A percentile compares a stretch with the other conserved stretches of the same genome.
Evolutionary conservation across 37 sponge, comb jelly and placozoan genomes (phyloP).

Genomic region (Crambe crambe): DNA sequence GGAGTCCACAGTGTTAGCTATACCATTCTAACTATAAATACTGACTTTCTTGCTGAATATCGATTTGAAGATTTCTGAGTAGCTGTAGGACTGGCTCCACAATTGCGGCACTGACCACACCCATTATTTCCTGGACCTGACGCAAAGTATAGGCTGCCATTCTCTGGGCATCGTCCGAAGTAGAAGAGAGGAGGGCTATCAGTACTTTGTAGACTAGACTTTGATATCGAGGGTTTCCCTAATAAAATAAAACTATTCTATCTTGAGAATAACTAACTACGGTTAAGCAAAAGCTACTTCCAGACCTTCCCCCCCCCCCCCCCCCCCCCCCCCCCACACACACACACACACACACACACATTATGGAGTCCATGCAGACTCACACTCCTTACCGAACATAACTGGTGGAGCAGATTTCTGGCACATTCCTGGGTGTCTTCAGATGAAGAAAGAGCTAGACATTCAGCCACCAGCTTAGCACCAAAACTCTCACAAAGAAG

Average conservation of each 20-base stretch:
- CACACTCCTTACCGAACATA: slow-evolving; percentile 37
- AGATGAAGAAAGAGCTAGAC: slow-evolving; percentile 75
- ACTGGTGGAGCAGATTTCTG: slow-evolving; percentile 47
- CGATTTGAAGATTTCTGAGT: slow-evolving; percentile 80
- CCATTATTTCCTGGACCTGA: slow-evolving; percentile 80
- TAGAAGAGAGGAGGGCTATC: slow-evolving; percentile 77
- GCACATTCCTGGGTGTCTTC: slow-evolving; percentile 69
- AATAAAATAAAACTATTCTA: background rate
- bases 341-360: background rate
- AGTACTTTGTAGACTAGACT: slow-evolving; percentile 90
- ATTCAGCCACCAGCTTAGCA: slow-evolving; percentile 86
- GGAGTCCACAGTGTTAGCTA: too few relatives aligned
- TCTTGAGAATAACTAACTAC: too few relatives aligned
- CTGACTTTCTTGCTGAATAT: slow-evolving; percentile 96
- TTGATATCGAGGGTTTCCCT: slow-evolving; percentile 95
- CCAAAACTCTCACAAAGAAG: slow-evolving; percentile 96
- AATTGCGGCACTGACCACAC: slow-evolving; percentile 73
- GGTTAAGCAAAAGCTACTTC: background rate
- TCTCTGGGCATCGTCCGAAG: slow-evolving; percentile 75
- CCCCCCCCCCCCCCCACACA: background rate
- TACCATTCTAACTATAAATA: too few relatives aligned
- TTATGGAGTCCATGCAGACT: background rate
- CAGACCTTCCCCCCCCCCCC: background rate
- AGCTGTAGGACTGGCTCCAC: slow-evolving; percentile 89
- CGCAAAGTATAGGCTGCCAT: slow-evolving; percentile 83